Evolutionary conservation across 2,113 vertebrate species (phyloP).

Genomic region (Xyrauchen texanus): DNA sequence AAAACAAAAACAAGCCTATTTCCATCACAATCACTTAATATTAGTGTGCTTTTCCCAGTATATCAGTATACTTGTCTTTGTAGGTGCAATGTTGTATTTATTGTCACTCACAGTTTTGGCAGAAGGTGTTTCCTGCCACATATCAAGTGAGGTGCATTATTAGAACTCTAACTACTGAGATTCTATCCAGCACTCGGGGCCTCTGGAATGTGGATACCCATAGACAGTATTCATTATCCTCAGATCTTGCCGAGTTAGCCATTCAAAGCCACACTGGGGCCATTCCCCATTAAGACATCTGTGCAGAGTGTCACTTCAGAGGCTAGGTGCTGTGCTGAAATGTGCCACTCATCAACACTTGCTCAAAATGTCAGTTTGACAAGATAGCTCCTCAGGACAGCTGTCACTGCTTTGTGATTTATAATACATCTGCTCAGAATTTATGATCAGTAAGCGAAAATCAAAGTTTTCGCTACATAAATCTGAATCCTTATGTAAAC

Average conservation of each 20-base stretch:
- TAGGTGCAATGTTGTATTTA: not conserved
- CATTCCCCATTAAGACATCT: constrained; percentile 40
- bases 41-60: not conserved
- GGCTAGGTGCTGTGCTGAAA: constrained; percentile 20
- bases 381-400: constrained; percentile 27
- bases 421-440: constrained; percentile 52
- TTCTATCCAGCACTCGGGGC: not conserved
- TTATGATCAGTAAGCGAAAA: constrained; percentile 50
- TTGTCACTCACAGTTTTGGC: not conserved
- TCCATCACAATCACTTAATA: not conserved
- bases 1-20: constrained; percentile 4
- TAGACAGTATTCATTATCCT: not conserved
- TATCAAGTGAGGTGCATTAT: not conserved
- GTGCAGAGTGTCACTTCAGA: constrained; percentile 34
- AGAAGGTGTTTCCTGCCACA: constrained; percentile 2
- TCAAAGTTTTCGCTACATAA: not conserved
- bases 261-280: constrained; percentile 11
- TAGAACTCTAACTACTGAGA: not conserved
- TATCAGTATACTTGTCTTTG: not conserved
- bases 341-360: constrained; percentile 26
- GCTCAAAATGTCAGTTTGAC: constrained; percentile 22
- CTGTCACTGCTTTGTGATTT: constrained; percentile 45
- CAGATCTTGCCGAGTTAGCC: not conserved
- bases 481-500: not conserved
- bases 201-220: not conserved